phyloP scores from a whole-genome alignment of 1,140 invertebrate species.

The Hyphantria cunea region DNA sequence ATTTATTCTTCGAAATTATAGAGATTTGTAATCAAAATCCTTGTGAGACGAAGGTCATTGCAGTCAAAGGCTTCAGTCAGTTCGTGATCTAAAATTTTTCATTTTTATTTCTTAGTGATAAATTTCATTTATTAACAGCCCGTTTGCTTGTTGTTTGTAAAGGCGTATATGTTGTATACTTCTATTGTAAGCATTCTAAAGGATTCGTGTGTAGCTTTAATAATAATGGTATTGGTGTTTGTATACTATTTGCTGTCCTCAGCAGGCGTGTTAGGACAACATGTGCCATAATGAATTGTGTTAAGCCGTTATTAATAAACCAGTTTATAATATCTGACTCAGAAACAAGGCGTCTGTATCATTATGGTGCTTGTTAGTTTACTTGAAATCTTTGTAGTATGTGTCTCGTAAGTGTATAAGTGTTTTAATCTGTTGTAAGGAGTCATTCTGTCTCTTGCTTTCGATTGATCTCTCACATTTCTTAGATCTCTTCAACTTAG shows the following conservation, averaged over 20 bases:
- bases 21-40: constrained; percentile 14
- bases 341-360: not conserved
- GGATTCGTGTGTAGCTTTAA: constrained; percentile 16
- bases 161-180: constrained; percentile 4
- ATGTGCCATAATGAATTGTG: constrained; percentile 1
- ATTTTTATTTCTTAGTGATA: constrained; percentile 27
- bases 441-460: not conserved
- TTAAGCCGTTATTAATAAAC: not conserved
- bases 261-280: not conserved
- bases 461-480: not conserved
- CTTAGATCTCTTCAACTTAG: not conserved
- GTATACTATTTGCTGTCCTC: not conserved
- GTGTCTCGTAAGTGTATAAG: constrained; percentile 1
- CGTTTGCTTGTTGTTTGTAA: constrained; percentile 19
- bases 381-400: not conserved
- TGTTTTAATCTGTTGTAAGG: not conserved
- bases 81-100: constrained; percentile 24
- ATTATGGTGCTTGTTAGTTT: constrained; percentile 2
- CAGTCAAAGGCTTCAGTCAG: constrained; percentile 24
- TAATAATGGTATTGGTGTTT: constrained; percentile 5
- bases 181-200: constrained; percentile 6
- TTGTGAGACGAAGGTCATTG: constrained; percentile 15
- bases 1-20: constrained; percentile 18
- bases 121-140: constrained; percentile 28
- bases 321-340: not conserved